Percentiles rank a stretch among this genome's conserved stretches.
Evolutionary conservation across 2,888 invertebrate genomes (phyloP).

Genomic region (Eilema sororculum): DNA sequence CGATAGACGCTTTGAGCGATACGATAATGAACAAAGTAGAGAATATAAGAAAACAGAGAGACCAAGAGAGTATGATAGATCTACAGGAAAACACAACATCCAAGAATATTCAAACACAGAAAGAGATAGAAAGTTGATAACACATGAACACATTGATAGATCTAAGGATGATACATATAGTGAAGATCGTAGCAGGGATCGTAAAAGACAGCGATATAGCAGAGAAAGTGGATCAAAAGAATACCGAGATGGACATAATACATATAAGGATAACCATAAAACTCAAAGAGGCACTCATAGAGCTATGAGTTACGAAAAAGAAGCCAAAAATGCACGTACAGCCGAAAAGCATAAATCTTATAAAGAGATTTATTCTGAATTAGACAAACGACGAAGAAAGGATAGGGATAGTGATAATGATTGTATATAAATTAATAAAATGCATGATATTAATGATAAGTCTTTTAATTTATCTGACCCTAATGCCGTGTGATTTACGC

Average conservation of each 20-base stretch:
- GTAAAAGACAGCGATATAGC: conserved; percentile 20
- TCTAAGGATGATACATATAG: conserved; percentile 14
- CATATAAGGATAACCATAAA: not conserved
- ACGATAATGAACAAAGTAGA: not conserved
- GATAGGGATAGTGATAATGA: not conserved
- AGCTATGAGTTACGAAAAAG: conserved; percentile 21
- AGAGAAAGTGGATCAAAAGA: conserved; percentile 9
- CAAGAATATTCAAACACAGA: conserved; percentile 13
- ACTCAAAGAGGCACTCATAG: conserved; percentile 27
- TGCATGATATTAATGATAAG: not conserved
- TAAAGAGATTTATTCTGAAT: conserved; percentile 23
- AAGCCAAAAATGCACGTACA: conserved; percentile 7
- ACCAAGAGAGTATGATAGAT: not conserved
- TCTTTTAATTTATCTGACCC: not conserved
- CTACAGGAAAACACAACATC: not conserved
- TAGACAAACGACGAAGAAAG: conserved; percentile 10
- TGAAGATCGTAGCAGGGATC: conserved; percentile 6
- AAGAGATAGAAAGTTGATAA: conserved; percentile 19
- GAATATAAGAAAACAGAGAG: conserved; percentile 8
- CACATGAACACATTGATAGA: conserved; percentile 4
- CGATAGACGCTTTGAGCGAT: not conserved
- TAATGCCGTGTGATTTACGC: too few relatives aligned
- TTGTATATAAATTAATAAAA: conserved; percentile 4
- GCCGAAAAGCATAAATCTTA: conserved; percentile 25
- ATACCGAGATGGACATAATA: conserved; percentile 20